A percentile compares a stretch with the other conserved stretches of the same genome.
Evolutionary conservation across 2,888 invertebrate species (phyloP).

Genomic region (Limnephilus auricula): DNA sequence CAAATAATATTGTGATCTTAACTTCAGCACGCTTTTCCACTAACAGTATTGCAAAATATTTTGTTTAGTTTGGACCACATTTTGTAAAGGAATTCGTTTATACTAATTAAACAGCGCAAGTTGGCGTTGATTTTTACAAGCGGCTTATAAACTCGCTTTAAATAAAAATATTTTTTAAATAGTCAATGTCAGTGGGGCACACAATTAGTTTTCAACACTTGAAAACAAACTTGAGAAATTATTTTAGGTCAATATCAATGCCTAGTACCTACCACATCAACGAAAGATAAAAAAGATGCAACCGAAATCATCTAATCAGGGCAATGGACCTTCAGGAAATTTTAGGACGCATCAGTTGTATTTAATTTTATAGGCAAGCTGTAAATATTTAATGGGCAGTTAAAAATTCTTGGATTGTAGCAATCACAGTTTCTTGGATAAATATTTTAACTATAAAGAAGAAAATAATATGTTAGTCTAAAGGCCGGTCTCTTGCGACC

Average conservation of each 20-base stretch:
- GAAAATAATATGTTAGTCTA: background rate
- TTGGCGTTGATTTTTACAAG: background rate
- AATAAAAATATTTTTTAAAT: slow-evolving; percentile 18
- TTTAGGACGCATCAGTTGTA: background rate
- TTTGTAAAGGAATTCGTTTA: slow-evolving; percentile 2
- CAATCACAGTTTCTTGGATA: background rate
- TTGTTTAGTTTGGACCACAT: background rate
- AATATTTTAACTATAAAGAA: background rate
- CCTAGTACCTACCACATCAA: background rate
- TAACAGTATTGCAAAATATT: background rate
- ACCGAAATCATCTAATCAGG: background rate
- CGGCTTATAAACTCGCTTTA: background rate
- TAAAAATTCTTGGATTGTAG: background rate
- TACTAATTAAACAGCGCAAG: background rate
- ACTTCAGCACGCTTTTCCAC: too few species aligned
- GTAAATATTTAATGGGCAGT: background rate
- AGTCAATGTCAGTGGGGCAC: slow-evolving; percentile 8
- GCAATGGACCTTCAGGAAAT: background rate
- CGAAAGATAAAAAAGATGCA: background rate
- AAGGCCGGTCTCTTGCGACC: too few species aligned
- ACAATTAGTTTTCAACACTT: slow-evolving; percentile 23
- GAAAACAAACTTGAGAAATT: background rate
- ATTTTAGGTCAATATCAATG: background rate
- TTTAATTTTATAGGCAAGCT: background rate
- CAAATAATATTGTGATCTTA: too few species aligned